Base-by-base conservation (phyloP, 2,113 vertebrate genomes). In the Corythoichthys haematopterus region DNA sequence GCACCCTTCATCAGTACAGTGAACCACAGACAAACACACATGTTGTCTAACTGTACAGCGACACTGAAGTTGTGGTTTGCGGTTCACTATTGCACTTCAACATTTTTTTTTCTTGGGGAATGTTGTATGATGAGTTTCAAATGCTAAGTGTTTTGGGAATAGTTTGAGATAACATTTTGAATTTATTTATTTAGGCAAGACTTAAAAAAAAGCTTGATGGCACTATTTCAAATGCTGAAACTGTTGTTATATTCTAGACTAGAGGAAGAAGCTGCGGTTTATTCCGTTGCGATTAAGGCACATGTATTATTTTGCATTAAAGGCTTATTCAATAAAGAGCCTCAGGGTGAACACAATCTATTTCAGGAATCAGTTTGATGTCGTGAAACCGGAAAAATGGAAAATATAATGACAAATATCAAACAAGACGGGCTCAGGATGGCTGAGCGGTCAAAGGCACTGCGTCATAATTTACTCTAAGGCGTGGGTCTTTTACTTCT, bases 11-110 rank as follows among this genome's bases (percentile, higher is more conserved):
- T 48, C 46, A 48, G 46, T 48, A 48, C 11, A 13, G 11, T 48
- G 1, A 48, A 48, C 11, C 51, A 43, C 37, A 68, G 28, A 65
- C 67, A 72, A 58, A 66, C 67, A 45, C 38, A 3, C 3, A 40
- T 40, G 6, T 28, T 28, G 38, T 40, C 3, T 4, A 40, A 40
- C 38, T 40, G 6, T 40, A 40, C 38, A 40, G 38, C 38, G 38
- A 40, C 38, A 40, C 38, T 40, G 38, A 40, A 40, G 6, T 40
- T 40, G 38, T 40, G 38, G 38, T 40, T 40, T 40, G 38, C 6
- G 38, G 38, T 40, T 40, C 3, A 40, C 20, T 28, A 28, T 28
- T 28, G 20, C 20, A 28, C 3, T 40, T 40, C 6, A 40, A 6
- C 38, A 40, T 40, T 40, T 40, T 40, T 40, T 40, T 40, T 40